Evolutionary conservation across 2,797 vertebrate genomes (phyloP).

Genomic region (Calcarius lapponicus): DNA sequence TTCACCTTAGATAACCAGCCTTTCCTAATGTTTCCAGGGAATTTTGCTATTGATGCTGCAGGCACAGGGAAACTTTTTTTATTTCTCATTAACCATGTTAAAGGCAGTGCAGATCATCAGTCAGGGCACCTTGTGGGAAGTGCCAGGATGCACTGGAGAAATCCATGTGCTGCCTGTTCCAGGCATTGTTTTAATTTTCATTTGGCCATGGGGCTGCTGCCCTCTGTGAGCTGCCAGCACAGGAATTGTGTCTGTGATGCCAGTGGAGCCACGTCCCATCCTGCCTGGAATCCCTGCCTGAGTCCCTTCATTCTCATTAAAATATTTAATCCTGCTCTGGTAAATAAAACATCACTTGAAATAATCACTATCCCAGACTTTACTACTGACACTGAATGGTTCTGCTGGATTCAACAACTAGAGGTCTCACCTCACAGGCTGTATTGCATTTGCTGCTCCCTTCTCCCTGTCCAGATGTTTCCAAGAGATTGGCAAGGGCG

Average conservation of each 20-base stretch:
- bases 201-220: neutral
- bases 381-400: neutral
- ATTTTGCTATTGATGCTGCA: neutral
- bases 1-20: neutral
- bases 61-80: neutral
- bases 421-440: neutral
- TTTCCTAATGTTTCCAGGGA: neutral
- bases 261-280: neutral
- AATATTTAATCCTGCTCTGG: neutral
- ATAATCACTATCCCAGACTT: neutral
- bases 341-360: neutral
- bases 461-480: neutral
- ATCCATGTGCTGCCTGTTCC: neutral
- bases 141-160: accelerated
- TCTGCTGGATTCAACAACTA: neutral
- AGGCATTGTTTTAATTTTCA: neutral
- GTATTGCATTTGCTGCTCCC: accelerated
- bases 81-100: accelerated
- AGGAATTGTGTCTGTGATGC: neutral
- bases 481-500: neutral
- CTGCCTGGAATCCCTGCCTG: neutral
- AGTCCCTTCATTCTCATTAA: neutral
- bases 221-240: neutral
- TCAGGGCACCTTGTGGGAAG: neutral
- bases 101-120: neutral